Evolutionary conservation across 37 sponge, comb jelly and placozoan genomes (phyloP), one percentile per base, ranked within the genome.

Genomic region (Tethya wilhelma): DNA sequence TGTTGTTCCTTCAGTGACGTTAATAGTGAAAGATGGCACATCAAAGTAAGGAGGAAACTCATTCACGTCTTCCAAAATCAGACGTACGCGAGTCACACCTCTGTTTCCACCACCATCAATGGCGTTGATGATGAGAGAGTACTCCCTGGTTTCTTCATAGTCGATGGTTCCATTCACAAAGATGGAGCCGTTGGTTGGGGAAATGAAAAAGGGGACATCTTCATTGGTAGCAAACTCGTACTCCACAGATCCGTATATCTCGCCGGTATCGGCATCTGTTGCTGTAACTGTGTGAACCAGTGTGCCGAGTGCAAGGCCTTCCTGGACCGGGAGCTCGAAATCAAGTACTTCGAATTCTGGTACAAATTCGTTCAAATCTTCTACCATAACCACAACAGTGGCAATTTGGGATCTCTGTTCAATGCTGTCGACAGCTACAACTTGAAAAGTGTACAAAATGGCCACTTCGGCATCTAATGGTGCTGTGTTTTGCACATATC

Each of bases 291-390:
- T 53, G 30, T 44, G 8, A 22, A 84, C 3, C 11, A 59, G 4
- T 26, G 45, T 42, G 11, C 77, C 63, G 59, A 49, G 38, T 0
- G 46, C 42, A 23, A 22, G 25, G 59, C 75, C 59, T 41, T 84
- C 85, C 29, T 34, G 17, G 22, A 77, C 56, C 5, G 23, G 39
- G 2, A 19, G 23, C 28, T 37, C 33, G 42, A 70, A 75, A 38
- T 69, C 59, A 1, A 9, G 36, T 20, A 38, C 25, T 1, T 37
- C 2, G 38, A 86, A 82, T 25, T n/a, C 34, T n/a, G 91, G 91
- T 46, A 79, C 43, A 44, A 75, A 79, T 11, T 91, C 91, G 64
- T 91, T 91, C 44, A 69, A 78, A 77, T 91, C 87, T 38, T 76
- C 67, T 8, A 91, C 68, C 2, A 26, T n/a, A 8, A 91, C 82